phyloP scores from a whole-genome alignment of 2,797 vertebrate genomes.

The Sciurus vulgaris region DNA sequence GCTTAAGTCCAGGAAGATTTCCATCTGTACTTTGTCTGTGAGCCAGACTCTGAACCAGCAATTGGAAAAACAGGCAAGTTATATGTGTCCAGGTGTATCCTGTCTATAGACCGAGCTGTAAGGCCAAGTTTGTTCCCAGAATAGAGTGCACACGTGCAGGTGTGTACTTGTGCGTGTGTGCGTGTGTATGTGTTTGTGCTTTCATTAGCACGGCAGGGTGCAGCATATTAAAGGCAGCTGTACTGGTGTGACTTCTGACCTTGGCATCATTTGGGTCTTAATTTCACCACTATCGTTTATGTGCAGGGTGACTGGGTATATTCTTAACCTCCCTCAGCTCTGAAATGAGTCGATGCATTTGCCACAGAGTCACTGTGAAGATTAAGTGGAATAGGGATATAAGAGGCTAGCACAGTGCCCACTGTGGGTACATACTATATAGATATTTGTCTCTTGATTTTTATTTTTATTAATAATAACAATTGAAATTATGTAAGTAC shows the following conservation, averaged over 20 bases:
- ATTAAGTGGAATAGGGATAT: neutral
- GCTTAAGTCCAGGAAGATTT: slow-evolving; percentile 76
- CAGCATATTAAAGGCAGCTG: slow-evolving; percentile 47
- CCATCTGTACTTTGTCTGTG: slow-evolving; percentile 75
- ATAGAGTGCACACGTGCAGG: neutral
- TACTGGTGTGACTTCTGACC: neutral
- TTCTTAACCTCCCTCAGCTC: neutral
- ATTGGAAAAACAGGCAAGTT: slow-evolving; percentile 81
- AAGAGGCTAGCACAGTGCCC: neutral
- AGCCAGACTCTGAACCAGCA: slow-evolving; percentile 70
- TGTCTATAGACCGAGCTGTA: slow-evolving; percentile 72
- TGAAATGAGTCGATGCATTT: neutral
- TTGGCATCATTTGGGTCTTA: slow-evolving; percentile 5
- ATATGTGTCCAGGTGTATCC: slow-evolving; percentile 81
- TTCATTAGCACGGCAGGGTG: slow-evolving; percentile 43
- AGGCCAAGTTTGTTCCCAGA: slow-evolving; percentile 76
- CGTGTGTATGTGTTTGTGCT: neutral
- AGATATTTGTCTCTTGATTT: slow-evolving; percentile 7
- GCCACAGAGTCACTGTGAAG: neutral
- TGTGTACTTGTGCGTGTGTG: neutral
- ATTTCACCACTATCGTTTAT: slow-evolving; percentile 7
- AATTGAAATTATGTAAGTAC: neutral
- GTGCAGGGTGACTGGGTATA: neutral
- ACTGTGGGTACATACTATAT: neutral
- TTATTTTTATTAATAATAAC: slow-evolving; percentile 1